Evolutionary conservation across 2,888 invertebrate species (phyloP).

Genomic region (Scelioninae gen. 2): DNA sequence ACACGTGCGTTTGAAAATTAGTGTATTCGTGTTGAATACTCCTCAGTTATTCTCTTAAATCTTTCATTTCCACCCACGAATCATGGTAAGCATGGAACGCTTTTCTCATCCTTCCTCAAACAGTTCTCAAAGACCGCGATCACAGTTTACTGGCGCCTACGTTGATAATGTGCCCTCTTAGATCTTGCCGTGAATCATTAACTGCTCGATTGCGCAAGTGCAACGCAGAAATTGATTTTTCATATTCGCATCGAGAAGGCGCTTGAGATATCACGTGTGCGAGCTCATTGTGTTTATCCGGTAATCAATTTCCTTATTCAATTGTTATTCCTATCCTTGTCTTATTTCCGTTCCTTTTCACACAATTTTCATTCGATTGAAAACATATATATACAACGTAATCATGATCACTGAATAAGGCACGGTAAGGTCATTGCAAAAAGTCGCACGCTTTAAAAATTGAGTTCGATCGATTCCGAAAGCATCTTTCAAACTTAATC

Average conservation of each 20-base stretch:
- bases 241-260: slow-evolving; percentile 8
- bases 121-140: slow-evolving; percentile 37
- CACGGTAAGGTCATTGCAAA: no score
- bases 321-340: no score
- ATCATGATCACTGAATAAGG: no score
- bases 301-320: slow-evolving; percentile 17
- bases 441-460: neutral
- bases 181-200: slow-evolving; percentile 42
- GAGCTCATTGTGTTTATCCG: slow-evolving; percentile 7
- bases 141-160: slow-evolving; percentile 45
- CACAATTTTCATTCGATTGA: no score
- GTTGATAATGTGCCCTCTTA: slow-evolving; percentile 40
- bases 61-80: slow-evolving; percentile 44
- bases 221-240: slow-evolving; percentile 15
- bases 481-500: slow-evolving; percentile 35
- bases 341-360: no score
- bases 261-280: neutral
- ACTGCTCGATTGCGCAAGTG: slow-evolving; percentile 4
- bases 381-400: no score
- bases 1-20: slow-evolving; percentile 24
- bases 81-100: slow-evolving; percentile 33
- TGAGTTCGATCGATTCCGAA: slow-evolving; percentile 1
- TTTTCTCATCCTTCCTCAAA: slow-evolving; percentile 45
- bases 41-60: slow-evolving; percentile 15
- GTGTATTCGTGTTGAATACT: slow-evolving; percentile 21